These are phyloP conservation scores for Neogobius melanostomus DNA, from an alignment of 2,113 vertebrate genomes.

Conservation along the genomic window DNA sequence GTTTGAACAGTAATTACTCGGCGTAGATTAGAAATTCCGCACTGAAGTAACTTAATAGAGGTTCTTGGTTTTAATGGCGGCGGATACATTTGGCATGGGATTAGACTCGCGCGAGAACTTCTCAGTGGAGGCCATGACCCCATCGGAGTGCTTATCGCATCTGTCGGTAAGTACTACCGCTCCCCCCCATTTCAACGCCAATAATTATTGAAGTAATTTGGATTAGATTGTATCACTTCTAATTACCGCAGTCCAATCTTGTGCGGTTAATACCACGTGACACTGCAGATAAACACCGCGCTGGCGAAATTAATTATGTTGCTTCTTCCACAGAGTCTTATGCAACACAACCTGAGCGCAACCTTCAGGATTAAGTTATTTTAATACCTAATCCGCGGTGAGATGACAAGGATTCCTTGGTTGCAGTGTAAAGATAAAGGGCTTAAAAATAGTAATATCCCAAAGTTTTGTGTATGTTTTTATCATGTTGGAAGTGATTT, in stretches of 20 bases:
- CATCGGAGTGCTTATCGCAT: constrained; percentile 17
- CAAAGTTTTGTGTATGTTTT: neutral
- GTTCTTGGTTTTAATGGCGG: neutral
- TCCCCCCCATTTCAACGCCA: constrained; percentile 8
- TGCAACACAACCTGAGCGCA: neutral
- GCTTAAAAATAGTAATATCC: neutral
- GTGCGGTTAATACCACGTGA: constrained; percentile 15
- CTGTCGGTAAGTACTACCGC: constrained; percentile 7
- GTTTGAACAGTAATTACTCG: neutral
- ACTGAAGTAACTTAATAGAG: neutral
- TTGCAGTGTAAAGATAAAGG: constrained; percentile 1
- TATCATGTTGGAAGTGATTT: neutral
- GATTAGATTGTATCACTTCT: constrained; percentile 25
- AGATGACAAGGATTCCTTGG: neutral
- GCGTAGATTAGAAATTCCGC: neutral
- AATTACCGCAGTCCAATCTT: constrained; percentile 12
- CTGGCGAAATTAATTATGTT: constrained; percentile 16
- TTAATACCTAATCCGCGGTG: neutral
- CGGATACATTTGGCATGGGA: neutral
- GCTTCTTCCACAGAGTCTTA: neutral
- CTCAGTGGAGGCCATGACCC: constrained; percentile 1
- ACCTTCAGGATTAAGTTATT: neutral
- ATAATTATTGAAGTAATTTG: constrained; percentile 31
- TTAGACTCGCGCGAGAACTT: constrained; percentile 1
- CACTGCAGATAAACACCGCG: constrained; percentile 12